Percentiles rank a stretch among this genome's conserved stretches.
phyloP scores from a whole-genome alignment of 2,888 invertebrate species.

The Watsonalla binaria region DNA sequence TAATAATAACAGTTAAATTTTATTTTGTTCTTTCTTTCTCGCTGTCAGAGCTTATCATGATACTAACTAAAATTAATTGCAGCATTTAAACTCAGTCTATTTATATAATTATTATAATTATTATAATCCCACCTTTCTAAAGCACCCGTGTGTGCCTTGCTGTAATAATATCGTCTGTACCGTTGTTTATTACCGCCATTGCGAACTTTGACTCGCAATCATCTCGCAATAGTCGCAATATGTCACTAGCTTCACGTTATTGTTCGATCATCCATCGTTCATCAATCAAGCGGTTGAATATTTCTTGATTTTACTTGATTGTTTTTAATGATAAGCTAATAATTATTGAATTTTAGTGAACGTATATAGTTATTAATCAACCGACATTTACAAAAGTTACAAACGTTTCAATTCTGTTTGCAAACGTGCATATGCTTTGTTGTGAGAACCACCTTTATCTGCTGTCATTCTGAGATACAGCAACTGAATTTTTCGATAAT shows the following conservation, averaged over 20 bases:
- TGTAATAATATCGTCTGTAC: constrained; percentile 15
- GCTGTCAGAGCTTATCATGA: too few species aligned
- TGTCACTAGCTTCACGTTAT: constrained; percentile 65
- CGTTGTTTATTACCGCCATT: constrained; percentile 31
- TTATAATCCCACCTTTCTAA: too few species aligned
- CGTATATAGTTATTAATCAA: constrained; percentile 34
- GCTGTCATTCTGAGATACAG: constrained; percentile 70
- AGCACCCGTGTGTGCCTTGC: neutral
- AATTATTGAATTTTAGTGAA: constrained; percentile 47
- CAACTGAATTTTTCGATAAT: constrained; percentile 70
- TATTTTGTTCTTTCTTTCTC: too few species aligned
- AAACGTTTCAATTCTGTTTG: constrained; percentile 51
- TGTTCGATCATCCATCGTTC: constrained; percentile 74
- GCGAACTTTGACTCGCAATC: constrained; percentile 25
- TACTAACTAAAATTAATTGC: too few species aligned
- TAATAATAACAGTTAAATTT: too few species aligned
- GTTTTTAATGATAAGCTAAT: constrained; percentile 62
- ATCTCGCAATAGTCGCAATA: constrained; percentile 11
- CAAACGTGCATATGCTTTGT: constrained; percentile 77
- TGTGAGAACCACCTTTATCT: constrained; percentile 78
- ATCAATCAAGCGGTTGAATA: constrained; percentile 71
- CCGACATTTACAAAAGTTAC: constrained; percentile 39
- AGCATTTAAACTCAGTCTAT: too few species aligned
- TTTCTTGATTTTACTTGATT: constrained; percentile 54
- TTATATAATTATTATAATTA: too few species aligned